Percentiles rank a stretch among this genome's conserved stretches.
These are phyloP conservation scores for Drosophila seguyi DNA, from an alignment of 1,140 invertebrate genomes.

Conservation along the genomic window DNA sequence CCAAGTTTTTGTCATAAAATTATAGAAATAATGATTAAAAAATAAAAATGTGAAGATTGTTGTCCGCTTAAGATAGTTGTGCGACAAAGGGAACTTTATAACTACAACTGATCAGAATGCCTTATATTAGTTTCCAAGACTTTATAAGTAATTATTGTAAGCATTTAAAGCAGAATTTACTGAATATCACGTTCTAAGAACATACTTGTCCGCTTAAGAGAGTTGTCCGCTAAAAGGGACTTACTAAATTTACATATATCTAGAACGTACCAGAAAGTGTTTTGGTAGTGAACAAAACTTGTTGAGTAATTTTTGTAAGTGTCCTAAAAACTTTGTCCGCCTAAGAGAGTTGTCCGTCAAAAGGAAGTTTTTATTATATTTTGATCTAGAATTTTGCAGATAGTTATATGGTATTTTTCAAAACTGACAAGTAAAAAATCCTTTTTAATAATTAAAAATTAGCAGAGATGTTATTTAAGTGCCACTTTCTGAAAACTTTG, in stretches of 20 bases:
- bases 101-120: no score
- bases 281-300: not conserved
- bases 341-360: not conserved
- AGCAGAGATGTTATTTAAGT: no score
- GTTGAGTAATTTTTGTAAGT: not conserved
- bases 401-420: no score
- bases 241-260: not conserved
- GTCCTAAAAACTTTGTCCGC: not conserved
- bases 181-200: not conserved
- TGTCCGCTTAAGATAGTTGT: not conserved
- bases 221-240: not conserved
- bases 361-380: no score
- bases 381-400: no score
- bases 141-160: not conserved
- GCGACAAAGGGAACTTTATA: no score
- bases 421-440: no score
- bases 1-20: no score
- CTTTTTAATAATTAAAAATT: no score
- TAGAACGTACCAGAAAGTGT: not conserved
- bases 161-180: not conserved
- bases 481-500: no score
- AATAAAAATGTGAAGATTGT: not conserved
- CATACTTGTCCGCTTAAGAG: not conserved
- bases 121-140: not conserved
- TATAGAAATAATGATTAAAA: not conserved